Base-by-base conservation (phyloP, 2,113 vertebrate genomes). In the Seriola dumerili region DNA sequence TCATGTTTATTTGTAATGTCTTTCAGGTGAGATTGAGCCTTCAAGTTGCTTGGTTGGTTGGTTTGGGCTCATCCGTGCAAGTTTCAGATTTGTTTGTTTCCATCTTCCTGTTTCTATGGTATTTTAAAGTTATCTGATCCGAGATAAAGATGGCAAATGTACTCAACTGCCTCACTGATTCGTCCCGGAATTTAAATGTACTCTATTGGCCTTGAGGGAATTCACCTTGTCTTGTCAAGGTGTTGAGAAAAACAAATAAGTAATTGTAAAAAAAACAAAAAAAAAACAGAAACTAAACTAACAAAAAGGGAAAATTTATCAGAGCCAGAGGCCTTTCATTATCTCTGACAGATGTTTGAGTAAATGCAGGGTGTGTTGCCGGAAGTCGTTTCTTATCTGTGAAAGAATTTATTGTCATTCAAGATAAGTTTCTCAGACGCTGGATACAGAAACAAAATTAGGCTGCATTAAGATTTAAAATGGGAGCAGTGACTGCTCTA, bases 241-340 rank as follows among this genome's bases (percentile, higher is more conserved):
- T 65, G 38, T 55, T 25, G 25, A 65, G 54, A 17, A 11, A 61
- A 79, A 66, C 36, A 42, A 72, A 17, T 13, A 67, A 23, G 52
- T 48, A 11, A 10, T 10, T 54, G 13, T n/a, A 19, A 54, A 55
- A 57, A 57, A 13, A 50, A 19, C n/a, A n/a, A n/a, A 50, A 50
- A 19, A 4, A 17, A 21, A 29, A 71, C 23, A 55, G 48, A 80
- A 85, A 76, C 25, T 9, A 23, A 46, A 14, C 14, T 40, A 1
- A 14, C 14, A 11, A 62, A 54, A 59, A 54, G 23, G 3, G 55
- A 70, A 63, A 71, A 64, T 19, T 34, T 3, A 7, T 59, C 8
- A 38, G 23, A 29, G 11, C 25, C 0, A 1, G 21, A 70, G 59
- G 48, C 1, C 2, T 50, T 40, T 61, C 0, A 3, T 54, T n/a